These are phyloP conservation scores for Aplidium turbinatum DNA, from an alignment of 23 tunicate species.

Conservation along the genomic window DNA sequence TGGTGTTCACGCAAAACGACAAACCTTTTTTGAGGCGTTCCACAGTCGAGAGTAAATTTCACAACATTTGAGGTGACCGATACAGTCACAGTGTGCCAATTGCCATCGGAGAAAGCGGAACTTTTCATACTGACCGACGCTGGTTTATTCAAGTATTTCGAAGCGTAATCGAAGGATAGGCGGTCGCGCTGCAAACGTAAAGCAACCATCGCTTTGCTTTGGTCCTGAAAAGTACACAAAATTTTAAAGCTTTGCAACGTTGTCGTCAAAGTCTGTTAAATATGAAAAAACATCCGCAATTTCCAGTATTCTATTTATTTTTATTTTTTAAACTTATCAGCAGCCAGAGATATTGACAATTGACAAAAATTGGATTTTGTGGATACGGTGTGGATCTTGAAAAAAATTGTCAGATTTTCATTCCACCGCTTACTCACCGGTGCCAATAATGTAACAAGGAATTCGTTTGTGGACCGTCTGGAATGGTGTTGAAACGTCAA, in stretches of 20 bases:
- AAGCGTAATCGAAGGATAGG: conserved; percentile 39
- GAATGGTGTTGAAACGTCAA: conserved; percentile 56
- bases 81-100: conserved; percentile 63
- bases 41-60: conserved; percentile 66
- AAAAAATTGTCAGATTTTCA: too few relatives aligned
- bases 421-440: too few relatives aligned
- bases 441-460: conserved; percentile 56
- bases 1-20: too few relatives aligned
- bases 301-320: too few relatives aligned
- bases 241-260: too few relatives aligned
- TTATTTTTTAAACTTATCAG: too few relatives aligned
- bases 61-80: conserved; percentile 24
- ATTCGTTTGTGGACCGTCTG: conserved; percentile 25
- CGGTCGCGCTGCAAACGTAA: conserved; percentile 43
- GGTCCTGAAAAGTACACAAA: conserved; percentile 18
- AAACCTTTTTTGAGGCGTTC: conserved; percentile 13
- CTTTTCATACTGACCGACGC: conserved; percentile 14
- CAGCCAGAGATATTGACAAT: too few relatives aligned
- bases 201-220: conserved; percentile 17
- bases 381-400: too few relatives aligned
- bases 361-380: too few relatives aligned
- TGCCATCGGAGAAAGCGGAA: conserved; percentile 26
- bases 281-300: too few relatives aligned
- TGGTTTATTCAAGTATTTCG: not conserved
- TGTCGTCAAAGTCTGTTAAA: too few relatives aligned